Conservation (phyloP, 92 coral and sea anemone genomes). For the Parazoanthus darwini region DNA sequence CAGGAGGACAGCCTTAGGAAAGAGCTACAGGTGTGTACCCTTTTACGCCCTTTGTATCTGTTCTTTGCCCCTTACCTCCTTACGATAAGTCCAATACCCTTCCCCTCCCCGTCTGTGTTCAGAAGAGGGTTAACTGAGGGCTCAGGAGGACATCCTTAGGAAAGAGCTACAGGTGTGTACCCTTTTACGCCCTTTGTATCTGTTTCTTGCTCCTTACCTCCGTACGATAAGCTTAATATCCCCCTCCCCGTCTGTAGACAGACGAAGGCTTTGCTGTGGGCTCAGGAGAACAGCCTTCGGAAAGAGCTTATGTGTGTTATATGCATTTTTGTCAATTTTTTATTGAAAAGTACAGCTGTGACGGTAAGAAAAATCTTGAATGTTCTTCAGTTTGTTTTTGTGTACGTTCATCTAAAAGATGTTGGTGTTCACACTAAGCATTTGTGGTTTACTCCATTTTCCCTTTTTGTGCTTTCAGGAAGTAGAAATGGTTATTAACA, state of each 20-base stretch:
- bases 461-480: constrained; percentile 51
- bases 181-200: not conserved
- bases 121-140: constrained; percentile 79
- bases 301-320: constrained; percentile 44
- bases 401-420: too few species aligned
- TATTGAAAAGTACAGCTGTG: too few species aligned
- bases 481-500: constrained; percentile 77
- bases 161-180: constrained; percentile 82
- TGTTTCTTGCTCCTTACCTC: too few species aligned
- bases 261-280: constrained; percentile 79
- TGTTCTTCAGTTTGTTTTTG: too few species aligned
- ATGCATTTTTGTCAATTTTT: too few species aligned
- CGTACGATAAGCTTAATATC: too few species aligned
- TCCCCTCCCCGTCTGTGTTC: too few species aligned
- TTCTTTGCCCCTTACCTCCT: too few species aligned
- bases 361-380: too few species aligned
- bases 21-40: constrained; percentile 75
- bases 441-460: not conserved
- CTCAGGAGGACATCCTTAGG: constrained; percentile 82
- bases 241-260: too few species aligned
- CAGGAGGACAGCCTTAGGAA: constrained; percentile 85
- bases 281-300: constrained; percentile 82
- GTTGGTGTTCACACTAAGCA: too few species aligned
- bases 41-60: not conserved
- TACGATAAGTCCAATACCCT: too few species aligned